Conservation (phyloP, 2,797 vertebrate species). For the Karalla daura region DNA sequence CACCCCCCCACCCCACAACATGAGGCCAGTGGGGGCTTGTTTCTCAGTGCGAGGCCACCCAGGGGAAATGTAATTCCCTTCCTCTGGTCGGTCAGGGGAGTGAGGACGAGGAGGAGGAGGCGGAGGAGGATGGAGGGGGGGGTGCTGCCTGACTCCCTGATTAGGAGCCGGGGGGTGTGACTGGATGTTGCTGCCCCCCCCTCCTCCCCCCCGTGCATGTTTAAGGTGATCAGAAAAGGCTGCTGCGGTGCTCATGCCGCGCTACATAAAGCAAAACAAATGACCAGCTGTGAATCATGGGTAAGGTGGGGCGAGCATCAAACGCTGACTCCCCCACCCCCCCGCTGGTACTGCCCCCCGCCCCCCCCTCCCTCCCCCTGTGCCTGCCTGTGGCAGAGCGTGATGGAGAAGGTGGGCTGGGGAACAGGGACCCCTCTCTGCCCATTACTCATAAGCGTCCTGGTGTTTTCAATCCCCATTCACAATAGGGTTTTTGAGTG, state of each 20-base stretch:
- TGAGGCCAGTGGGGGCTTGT: constrained; percentile 68
- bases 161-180: constrained; percentile 56
- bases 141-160: constrained; percentile 57
- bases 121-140: constrained; percentile 32
- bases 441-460: constrained; percentile 72
- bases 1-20: no score
- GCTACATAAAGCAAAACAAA: constrained; percentile 72
- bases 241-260: constrained; percentile 14
- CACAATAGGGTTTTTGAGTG: constrained; percentile 69
- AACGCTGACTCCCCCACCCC: constrained; percentile 28
- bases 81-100: constrained; percentile 51
- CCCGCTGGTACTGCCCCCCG: constrained; percentile 30
- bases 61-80: constrained; percentile 79
- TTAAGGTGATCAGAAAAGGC: constrained; percentile 72
- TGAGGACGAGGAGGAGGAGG: constrained; percentile 33
- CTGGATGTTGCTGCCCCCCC: constrained; percentile 48
- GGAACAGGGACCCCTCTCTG: constrained; percentile 54
- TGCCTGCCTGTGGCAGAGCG: constrained; percentile 25
- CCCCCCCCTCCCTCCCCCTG: constrained; percentile 21
- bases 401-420: constrained; percentile 56
- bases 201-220: constrained; percentile 57
- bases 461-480: constrained; percentile 76
- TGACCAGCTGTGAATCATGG: constrained; percentile 61
- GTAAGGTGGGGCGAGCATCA: constrained; percentile 54
- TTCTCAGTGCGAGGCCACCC: constrained; percentile 62